Evolutionary conservation across 2,888 invertebrate genomes (phyloP), one percentile per base, ranked within the genome.

Genomic region (Rhodophaea formosa): DNA sequence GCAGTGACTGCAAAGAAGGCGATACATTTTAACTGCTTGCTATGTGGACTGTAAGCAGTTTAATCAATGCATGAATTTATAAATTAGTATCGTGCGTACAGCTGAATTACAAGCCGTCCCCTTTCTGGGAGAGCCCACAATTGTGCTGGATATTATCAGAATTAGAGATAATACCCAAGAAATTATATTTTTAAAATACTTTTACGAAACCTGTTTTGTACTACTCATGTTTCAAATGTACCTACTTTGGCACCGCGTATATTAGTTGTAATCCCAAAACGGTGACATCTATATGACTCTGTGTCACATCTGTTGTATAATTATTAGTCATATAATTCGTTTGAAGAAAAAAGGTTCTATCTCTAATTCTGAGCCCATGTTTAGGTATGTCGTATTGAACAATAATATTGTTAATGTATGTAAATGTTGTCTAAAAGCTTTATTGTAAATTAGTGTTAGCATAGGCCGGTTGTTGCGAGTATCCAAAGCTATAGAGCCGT

Each of bases 381-480:
- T 52, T 52, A n/a, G 1, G 14, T 32, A 15, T 53, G 7, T 42
- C 54, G n/a, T 45, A 74, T 77, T 72, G 69, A 78, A 77, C 76
- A 77, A 75, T 75, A 72, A 74, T 75, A 75, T 81, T 82, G 80
- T 84, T 84, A 85, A 79, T 80, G 76, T 85, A 82, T 86, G 82
- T 86, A 85, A 85, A 88, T 88, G 86, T 87, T 88, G 86, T 88
- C 80, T 86, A 81, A 84, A 89, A 88, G 89, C 89, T 89, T 90
- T 89, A 89, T 88, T 88, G 83, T 88, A 88, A 84, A 81, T 83
- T 89, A 88, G 88, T 84, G 69, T 82, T 88, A 88, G 83, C 75
- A 72, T 86, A 86, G 82, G 75, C 71, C 64, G 59, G 75, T 83
- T 71, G 82, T 85, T 86, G 79, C 77, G 79, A 81, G 81, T 78